Percentiles rank a stretch among this genome's conserved stretches.
Conservation (phyloP, 2,113 vertebrate genomes). For the Hypomesus transpacificus region DNA sequence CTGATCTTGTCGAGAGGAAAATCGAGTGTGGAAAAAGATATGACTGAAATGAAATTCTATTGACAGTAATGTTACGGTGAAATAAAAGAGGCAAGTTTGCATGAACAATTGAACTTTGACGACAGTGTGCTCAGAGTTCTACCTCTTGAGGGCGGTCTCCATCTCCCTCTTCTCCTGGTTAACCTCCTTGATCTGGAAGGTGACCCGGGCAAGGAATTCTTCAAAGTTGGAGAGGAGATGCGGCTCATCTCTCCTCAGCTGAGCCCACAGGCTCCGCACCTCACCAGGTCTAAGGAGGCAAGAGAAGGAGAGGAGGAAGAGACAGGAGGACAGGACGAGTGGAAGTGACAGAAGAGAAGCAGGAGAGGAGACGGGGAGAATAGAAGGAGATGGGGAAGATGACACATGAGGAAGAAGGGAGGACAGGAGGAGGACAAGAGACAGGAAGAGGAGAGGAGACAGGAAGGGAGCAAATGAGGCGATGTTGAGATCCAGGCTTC, state of each 20-base stretch:
- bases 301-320: background rate
- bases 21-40: too few relatives aligned
- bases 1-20: background rate
- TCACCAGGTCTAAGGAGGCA: constrained; percentile 71
- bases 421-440: too few relatives aligned
- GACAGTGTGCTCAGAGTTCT: background rate
- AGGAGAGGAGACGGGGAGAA: too few relatives aligned
- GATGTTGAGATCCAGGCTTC: too few relatives aligned
- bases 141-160: constrained; percentile 83
- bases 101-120: too few relatives aligned
- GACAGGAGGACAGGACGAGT: background rate
- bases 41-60: background rate
- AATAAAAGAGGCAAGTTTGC: too few relatives aligned
- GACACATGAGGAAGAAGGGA: too few relatives aligned
- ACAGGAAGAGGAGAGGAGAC: too few relatives aligned
- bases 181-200: constrained; percentile 83
- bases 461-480: too few relatives aligned
- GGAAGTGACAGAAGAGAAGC: too few relatives aligned
- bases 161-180: constrained; percentile 84
- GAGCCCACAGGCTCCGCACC: constrained; percentile 81
- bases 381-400: too few relatives aligned
- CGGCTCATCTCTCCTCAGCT: constrained; percentile 81
- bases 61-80: too few relatives aligned
- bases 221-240: constrained; percentile 85
- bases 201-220: constrained; percentile 82